These are phyloP conservation scores for Eurosta solidaginis DNA, from an alignment of 1,140 invertebrate species.

Conservation along the genomic window DNA sequence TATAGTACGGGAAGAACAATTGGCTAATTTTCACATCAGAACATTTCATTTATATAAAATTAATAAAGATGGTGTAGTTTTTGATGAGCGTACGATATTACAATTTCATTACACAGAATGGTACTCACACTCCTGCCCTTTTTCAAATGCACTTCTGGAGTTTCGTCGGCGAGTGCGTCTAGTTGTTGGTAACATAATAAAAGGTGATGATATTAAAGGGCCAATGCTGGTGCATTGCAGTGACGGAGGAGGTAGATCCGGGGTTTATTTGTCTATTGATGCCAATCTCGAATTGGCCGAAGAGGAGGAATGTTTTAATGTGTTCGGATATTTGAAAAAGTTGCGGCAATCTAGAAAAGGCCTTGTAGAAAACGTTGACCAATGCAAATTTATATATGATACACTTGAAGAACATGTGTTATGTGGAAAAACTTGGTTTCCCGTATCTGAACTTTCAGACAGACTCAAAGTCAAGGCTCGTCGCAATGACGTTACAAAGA, in stretches of 20 bases:
- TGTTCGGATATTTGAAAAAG: constrained; percentile 93
- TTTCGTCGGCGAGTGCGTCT: constrained; percentile 86
- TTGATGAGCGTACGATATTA: constrained; percentile 79
- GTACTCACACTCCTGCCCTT: constrained; percentile 93
- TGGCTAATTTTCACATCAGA: constrained; percentile 90
- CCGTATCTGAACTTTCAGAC: constrained; percentile 84
- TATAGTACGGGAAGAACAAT: constrained; percentile 82
- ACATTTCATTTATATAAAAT: constrained; percentile 82
- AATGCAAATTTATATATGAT: constrained; percentile 97
- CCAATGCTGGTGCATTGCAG: constrained; percentile 96
- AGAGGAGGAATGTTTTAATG: constrained; percentile 90
- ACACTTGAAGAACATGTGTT: constrained; percentile 89
- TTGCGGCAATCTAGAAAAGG: constrained; percentile 88
- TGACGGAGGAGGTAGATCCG: constrained; percentile 93
- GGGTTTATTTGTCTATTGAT: constrained; percentile 93
- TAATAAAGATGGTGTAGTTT: constrained; percentile 52
- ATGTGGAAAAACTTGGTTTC: constrained; percentile 91
- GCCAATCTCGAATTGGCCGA: constrained; percentile 92
- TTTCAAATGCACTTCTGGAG: constrained; percentile 87
- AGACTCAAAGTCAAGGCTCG: constrained; percentile 86
- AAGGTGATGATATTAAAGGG: constrained; percentile 72
- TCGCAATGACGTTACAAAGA: constrained; percentile 76
- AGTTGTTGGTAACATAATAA: constrained; percentile 77
- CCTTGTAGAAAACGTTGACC: constrained; percentile 92
- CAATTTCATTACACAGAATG: constrained; percentile 97